Base-by-base conservation (phyloP, 2,888 invertebrate genomes). In the Meganola albula region DNA sequence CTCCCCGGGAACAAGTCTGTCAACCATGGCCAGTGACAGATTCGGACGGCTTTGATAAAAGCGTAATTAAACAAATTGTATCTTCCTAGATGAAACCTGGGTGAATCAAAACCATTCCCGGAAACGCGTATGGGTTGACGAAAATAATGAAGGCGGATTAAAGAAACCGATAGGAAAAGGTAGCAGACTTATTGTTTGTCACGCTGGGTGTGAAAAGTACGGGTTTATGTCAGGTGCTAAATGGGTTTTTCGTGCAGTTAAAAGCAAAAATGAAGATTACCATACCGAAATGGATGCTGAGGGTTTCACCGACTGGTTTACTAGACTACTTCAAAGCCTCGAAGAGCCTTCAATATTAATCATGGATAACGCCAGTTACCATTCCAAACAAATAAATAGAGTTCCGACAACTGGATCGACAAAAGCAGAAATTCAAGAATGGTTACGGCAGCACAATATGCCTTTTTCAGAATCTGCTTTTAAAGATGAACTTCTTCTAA, bases 301-400 rank as follows among this genome's bases (percentile, higher is more conserved):
- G 20, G 18, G 12, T 7, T 36, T 21, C 23, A 31, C 31, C 16
- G 39, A 14, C 10, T 43, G 34, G 39, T 43, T 39, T 31, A 27
- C 7, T 18, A n/a, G 24, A 18, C 20, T 39, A 4, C 18, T 31
- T 12, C 16, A 14, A 31, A 14, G 9, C n/a, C 6, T 29, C 3
- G 31, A n/a, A n/a, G 31, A 31, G 22, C 37, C 41, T 11, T 42
- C 33, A 2, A 26, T 40, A n/a, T 32, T 36, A 11, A 24, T 40
- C n/a, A 30, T 44, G 12, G 40, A 43, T 20, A 43, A 43, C 27
- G 36, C 39, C 26, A 28, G 31, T 14, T 39, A 39, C 24, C 31
- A 32, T 27, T 44, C 37, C 11, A 34, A 37, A 18, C 33, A 39
- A 34, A 10, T 43, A 31, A n/a, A 20, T n/a, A n/a, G 4, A 7